Conservation (phyloP, 2,888 invertebrate genomes). For the Acanthosoma haemorrhoidale region DNA sequence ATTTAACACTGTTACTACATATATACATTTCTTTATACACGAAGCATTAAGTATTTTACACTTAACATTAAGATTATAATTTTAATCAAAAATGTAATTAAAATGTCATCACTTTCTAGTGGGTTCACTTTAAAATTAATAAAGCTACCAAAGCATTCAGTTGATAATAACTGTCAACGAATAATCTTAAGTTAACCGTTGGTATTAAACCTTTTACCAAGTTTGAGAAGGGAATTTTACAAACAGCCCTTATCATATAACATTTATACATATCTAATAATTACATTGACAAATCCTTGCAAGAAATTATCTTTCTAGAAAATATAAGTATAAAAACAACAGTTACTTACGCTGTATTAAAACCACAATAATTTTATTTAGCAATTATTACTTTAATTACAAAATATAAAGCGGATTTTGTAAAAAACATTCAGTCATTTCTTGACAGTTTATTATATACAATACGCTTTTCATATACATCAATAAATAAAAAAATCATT, state of each 20-base stretch:
- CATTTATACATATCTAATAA: background rate
- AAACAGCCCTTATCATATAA: background rate
- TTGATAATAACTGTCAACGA: slow-evolving; percentile 11
- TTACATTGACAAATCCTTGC: background rate
- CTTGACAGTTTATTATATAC: slow-evolving; percentile 19
- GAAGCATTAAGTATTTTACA: slow-evolving; percentile 5
- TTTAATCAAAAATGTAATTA: background rate
- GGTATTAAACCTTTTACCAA: background rate
- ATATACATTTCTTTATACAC: background rate
- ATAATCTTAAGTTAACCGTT: slow-evolving; percentile 8
- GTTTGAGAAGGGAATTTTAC: background rate
- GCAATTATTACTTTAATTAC: background rate
- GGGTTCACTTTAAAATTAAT: slow-evolving; percentile 25
- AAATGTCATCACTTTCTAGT: background rate
- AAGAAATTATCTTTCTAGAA: background rate
- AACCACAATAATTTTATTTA: background rate
- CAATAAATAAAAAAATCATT: background rate
- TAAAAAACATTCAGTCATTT: slow-evolving; percentile 24
- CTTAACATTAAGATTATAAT: background rate
- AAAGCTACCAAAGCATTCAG: slow-evolving; percentile 34
- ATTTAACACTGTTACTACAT: slow-evolving; percentile 15
- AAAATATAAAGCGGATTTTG: slow-evolving; percentile 26
- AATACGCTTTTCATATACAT: background rate
- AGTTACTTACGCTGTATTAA: background rate
- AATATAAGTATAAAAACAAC: slow-evolving; percentile 4